A percentile compares a stretch with the other conserved stretches of the same genome.
Conservation (phyloP, 1,140 invertebrate species). For the Hydropsyche tenuis region DNA sequence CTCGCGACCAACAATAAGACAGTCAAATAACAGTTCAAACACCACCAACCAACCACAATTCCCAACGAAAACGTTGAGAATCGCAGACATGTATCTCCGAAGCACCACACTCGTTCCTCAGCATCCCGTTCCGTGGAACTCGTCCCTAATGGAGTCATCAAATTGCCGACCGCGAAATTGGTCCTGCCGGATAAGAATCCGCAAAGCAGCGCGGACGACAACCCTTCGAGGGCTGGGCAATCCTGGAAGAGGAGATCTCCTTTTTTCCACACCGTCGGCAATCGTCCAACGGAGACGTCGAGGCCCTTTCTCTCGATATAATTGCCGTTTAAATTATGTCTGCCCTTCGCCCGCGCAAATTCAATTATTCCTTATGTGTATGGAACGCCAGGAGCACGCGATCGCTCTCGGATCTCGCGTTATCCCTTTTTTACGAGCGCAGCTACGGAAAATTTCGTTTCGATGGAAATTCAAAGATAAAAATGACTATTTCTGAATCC, state of each 20-base stretch:
- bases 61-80: conserved; percentile 1
- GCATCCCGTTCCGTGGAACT: neutral
- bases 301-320: neutral
- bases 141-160: conserved; percentile 34
- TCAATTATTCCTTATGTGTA: neutral
- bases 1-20: too few relatives aligned
- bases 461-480: too few relatives aligned
- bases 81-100: neutral
- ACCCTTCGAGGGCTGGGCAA: neutral
- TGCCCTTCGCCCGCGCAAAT: neutral
- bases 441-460: too few relatives aligned
- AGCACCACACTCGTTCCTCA: neutral
- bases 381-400: too few relatives aligned
- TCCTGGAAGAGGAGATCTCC: too few relatives aligned
- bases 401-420: too few relatives aligned
- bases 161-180: conserved; percentile 33
- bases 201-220: neutral
- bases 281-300: neutral
- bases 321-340: neutral
- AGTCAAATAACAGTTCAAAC: too few relatives aligned
- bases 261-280: neutral
- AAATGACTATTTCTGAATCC: too few relatives aligned
- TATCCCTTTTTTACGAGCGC: too few relatives aligned
- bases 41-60: too few relatives aligned
- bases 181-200: conserved; percentile 25